Evolutionary conservation across 2,113 vertebrate genomes (phyloP).

Genomic region (Nyctibius bracteatus): DNA sequence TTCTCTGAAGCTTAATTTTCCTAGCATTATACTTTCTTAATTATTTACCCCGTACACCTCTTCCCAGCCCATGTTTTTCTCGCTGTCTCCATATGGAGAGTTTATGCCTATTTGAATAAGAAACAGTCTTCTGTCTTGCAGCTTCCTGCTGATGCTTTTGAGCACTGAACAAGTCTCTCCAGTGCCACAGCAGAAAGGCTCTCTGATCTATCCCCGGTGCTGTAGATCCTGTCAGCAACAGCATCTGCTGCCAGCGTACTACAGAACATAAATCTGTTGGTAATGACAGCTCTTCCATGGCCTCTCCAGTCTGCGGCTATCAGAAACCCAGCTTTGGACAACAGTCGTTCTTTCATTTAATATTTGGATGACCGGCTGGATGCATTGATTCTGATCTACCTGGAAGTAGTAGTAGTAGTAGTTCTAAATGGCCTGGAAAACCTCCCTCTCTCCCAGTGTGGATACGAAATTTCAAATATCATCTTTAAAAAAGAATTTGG

Average conservation of each 20-base stretch:
- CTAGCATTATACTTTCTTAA: background rate
- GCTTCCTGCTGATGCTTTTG: conserved; percentile 17
- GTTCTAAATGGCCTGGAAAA: background rate
- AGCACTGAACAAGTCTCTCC: background rate
- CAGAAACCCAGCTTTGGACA: background rate
- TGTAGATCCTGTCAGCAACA: background rate
- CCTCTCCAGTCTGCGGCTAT: background rate
- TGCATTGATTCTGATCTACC: background rate
- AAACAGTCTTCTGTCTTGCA: background rate
- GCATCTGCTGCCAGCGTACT: background rate
- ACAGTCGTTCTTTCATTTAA: background rate
- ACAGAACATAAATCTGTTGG: background rate
- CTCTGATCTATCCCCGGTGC: background rate
- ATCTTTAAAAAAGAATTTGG: background rate
- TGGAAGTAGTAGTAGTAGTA: background rate
- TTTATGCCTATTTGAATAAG: background rate
- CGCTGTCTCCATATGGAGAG: background rate
- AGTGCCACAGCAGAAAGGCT: background rate
- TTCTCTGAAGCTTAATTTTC: background rate
- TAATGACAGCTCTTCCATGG: background rate
- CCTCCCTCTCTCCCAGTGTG: background rate
- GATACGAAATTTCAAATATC: background rate
- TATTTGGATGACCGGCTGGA: background rate
- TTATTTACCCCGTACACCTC: background rate
- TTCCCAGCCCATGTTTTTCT: background rate